phyloP scores from a whole-genome alignment of 2,113 vertebrate genomes.

The Baryphthengus martii region DNA sequence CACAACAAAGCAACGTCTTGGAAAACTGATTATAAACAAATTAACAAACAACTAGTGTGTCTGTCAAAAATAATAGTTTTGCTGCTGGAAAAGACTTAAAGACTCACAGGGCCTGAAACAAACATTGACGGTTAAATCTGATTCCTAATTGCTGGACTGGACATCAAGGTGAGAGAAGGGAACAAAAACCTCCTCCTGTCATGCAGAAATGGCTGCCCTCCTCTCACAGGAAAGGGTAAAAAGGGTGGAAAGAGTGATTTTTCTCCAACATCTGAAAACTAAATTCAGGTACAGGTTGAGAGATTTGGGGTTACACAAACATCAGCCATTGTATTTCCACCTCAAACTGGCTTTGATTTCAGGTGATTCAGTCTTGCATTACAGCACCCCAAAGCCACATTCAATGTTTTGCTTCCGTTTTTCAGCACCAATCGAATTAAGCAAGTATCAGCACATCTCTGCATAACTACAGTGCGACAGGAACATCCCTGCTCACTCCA shows the following conservation, averaged over 20 bases:
- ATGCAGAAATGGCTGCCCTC: not conserved
- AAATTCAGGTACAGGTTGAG: not conserved
- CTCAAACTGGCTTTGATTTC: not conserved
- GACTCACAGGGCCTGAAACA: not conserved
- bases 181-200: not conserved
- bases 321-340: not conserved
- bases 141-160: not conserved
- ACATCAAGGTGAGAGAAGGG: not conserved
- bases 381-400: not conserved
- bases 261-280: not conserved
- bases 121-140: not conserved
- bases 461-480: not conserved
- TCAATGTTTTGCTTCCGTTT: not conserved
- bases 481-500: not conserved
- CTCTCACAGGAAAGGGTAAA: too few species aligned
- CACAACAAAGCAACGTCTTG: conserved; percentile 26
- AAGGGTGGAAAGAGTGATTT: not conserved
- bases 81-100: not conserved
- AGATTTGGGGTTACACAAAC: not conserved
- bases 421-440: not conserved
- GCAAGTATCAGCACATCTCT: not conserved
- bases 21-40: conserved; percentile 48
- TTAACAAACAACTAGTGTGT: conserved; percentile 1
- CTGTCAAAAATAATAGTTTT: conserved; percentile 36
- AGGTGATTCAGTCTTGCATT: not conserved